These are phyloP conservation scores for Oegoconia quadripuncta DNA, from an alignment of 2,888 invertebrate species.

Conservation along the genomic window DNA sequence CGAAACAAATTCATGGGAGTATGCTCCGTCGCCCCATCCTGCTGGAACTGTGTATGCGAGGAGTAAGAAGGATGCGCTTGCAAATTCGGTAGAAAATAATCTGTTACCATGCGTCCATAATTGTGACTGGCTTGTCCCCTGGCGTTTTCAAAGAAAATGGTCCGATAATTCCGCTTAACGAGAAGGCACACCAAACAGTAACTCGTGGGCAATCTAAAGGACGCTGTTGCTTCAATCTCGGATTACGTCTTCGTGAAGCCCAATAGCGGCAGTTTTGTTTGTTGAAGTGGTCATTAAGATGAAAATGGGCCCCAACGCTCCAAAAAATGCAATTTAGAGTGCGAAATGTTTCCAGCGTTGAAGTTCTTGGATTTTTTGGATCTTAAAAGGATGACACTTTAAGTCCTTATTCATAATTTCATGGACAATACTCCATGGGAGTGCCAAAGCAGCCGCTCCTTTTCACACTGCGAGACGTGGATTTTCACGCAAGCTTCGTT, in stretches of 20 bases:
- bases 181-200: constrained; percentile 4
- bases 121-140: constrained; percentile 1
- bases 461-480: constrained; percentile 14
- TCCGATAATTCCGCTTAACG: neutral
- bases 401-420: constrained; percentile 20
- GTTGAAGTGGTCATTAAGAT: constrained; percentile 10
- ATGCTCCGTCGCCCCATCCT: constrained; percentile 17
- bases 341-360: constrained; percentile 13
- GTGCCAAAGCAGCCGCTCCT: constrained; percentile 16
- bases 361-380: constrained; percentile 17
- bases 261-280: constrained; percentile 13
- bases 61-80: constrained; percentile 13
- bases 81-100: constrained; percentile 16
- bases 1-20: constrained; percentile 12
- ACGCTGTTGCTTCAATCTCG: constrained; percentile 5
- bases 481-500: constrained; percentile 15
- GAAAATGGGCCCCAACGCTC: constrained; percentile 32
- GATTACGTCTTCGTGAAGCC: constrained; percentile 8
- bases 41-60: constrained; percentile 16
- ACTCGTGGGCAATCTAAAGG: constrained; percentile 4
- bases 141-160: constrained; percentile 2
- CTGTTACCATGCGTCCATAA: constrained; percentile 13
- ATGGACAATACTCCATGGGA: constrained; percentile 17
- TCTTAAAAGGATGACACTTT: constrained; percentile 23
- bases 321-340: constrained; percentile 14